Conservation (phyloP, 2,888 invertebrate species). For the Metellina segmentata region DNA sequence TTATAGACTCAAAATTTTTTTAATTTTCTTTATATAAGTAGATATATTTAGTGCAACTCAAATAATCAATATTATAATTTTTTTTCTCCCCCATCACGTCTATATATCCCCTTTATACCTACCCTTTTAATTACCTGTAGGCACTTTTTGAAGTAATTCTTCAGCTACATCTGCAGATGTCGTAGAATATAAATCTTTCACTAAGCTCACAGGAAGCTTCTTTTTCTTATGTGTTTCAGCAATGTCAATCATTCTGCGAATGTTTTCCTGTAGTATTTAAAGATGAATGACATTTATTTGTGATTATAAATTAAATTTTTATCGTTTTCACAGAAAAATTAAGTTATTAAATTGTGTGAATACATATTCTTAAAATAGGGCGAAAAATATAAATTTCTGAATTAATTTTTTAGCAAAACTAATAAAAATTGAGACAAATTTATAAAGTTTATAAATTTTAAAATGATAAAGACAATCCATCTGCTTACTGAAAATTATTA, state of each 20-base stretch:
- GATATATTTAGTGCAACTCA: not conserved
- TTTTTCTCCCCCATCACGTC: not conserved
- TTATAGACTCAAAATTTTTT: not conserved
- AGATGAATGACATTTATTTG: too few relatives aligned
- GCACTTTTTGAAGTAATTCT: slow-evolving; percentile 77
- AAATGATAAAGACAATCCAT: too few relatives aligned
- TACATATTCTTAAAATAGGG: too few relatives aligned
- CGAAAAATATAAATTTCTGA: too few relatives aligned
- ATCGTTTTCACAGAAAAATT: too few relatives aligned
- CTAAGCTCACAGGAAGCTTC: slow-evolving; percentile 79
- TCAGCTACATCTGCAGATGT: slow-evolving; percentile 78
- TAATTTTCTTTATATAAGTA: not conserved
- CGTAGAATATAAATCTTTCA: slow-evolving; percentile 80
- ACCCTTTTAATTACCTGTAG: slow-evolving; percentile 78
- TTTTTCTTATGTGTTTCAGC: slow-evolving; percentile 80
- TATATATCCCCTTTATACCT: slow-evolving; percentile 56
- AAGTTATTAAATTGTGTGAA: too few relatives aligned
- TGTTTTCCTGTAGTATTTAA: slow-evolving; percentile 79
- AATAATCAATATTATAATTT: not conserved
- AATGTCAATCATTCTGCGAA: slow-evolving; percentile 80
- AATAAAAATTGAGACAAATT: too few relatives aligned
- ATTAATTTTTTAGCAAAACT: too few relatives aligned
- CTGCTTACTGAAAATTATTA: too few relatives aligned
- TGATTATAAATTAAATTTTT: too few relatives aligned
- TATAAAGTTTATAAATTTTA: too few relatives aligned